Conservation (phyloP, 2,888 invertebrate genomes). For the Diloba caeruleocephala region DNA sequence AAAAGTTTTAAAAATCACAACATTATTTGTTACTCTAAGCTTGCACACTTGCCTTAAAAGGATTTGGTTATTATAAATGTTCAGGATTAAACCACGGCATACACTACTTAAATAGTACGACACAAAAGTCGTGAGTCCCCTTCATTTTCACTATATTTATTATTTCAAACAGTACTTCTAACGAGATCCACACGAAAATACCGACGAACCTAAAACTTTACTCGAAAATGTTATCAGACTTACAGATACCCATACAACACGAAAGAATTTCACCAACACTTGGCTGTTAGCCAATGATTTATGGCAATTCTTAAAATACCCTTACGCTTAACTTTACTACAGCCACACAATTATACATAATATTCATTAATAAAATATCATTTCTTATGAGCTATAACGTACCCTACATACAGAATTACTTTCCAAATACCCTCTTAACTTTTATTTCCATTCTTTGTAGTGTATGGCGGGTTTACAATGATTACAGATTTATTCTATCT, state of each 20-base stretch:
- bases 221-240: background rate
- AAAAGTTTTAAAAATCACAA: slow-evolving; percentile 58
- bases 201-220: slow-evolving; percentile 3
- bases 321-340: slow-evolving; percentile 20
- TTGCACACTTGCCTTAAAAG: slow-evolving; percentile 69
- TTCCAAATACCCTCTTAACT: slow-evolving; percentile 5
- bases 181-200: slow-evolving; percentile 23
- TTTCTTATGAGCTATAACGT: slow-evolving; percentile 16
- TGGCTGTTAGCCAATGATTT: background rate
- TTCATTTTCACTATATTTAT: background rate
- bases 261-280: no score
- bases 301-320: slow-evolving; percentile 12
- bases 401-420: background rate
- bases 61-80: slow-evolving; percentile 27
- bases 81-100: slow-evolving; percentile 35
- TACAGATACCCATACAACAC: background rate
- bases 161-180: slow-evolving; percentile 7
- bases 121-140: no score
- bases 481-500: slow-evolving; percentile 52
- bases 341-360: slow-evolving; percentile 26
- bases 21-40: slow-evolving; percentile 46
- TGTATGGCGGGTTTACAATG: slow-evolving; percentile 50
- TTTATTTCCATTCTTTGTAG: slow-evolving; percentile 37
- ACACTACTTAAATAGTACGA: slow-evolving; percentile 40
- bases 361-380: slow-evolving; percentile 35